Evolutionary conservation across 2,113 vertebrate genomes (phyloP).

Genomic region (Oryzias melastigma): DNA sequence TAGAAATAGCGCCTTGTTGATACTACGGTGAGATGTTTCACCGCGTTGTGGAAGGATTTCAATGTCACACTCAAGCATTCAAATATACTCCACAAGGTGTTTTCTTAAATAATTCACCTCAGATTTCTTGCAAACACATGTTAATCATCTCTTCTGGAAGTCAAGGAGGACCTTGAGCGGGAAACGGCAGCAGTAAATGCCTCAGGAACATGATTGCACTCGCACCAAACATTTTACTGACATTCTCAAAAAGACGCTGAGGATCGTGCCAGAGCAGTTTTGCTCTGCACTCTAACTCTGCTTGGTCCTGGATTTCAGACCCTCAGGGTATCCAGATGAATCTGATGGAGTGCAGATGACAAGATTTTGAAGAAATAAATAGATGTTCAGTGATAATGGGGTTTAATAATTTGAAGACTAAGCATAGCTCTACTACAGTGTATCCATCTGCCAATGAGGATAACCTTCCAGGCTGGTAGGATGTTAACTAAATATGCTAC

Average conservation of each 20-base stretch:
- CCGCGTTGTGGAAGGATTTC: too few relatives aligned
- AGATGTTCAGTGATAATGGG: conserved; percentile 25
- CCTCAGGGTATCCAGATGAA: not conserved
- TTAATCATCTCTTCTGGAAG: conserved; percentile 48
- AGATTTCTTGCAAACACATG: conserved; percentile 21
- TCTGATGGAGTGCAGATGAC: not conserved
- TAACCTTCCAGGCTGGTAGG: conserved; percentile 31
- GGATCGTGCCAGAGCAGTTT: conserved; percentile 13
- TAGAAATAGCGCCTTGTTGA: too few relatives aligned
- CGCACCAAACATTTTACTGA: conserved; percentile 23
- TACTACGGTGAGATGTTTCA: too few relatives aligned
- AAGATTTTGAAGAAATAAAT: not conserved
- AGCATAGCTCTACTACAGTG: conserved; percentile 34
- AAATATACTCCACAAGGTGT: too few relatives aligned
- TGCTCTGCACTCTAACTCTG: not conserved
- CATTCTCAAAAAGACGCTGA: conserved; percentile 1
- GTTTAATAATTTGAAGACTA: conserved; percentile 55
- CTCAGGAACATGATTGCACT: conserved; percentile 36
- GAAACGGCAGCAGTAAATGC: conserved; percentile 50
- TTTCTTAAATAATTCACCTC: too few relatives aligned
- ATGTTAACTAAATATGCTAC: conserved; percentile 5
- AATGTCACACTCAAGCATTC: too few relatives aligned
- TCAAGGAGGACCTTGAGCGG: conserved; percentile 32
- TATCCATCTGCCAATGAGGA: conserved; percentile 57
- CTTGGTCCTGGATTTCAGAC: conserved; percentile 3